phyloP scores from a whole-genome alignment of 2,888 invertebrate species.

The Coelopa pilipes region DNA sequence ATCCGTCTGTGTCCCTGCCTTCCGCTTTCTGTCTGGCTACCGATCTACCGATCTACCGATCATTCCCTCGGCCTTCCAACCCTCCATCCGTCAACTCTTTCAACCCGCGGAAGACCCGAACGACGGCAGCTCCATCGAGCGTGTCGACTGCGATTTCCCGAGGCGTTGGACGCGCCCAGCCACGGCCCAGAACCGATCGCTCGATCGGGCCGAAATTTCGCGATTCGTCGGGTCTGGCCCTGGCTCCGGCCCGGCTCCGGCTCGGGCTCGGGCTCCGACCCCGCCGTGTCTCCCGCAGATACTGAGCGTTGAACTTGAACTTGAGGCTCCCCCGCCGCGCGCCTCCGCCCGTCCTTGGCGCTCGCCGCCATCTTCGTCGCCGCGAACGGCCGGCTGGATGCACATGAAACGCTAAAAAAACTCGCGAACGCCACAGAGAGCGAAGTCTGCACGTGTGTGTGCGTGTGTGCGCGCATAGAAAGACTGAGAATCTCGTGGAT shows the following conservation, averaged over 20 bases:
- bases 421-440: neutral
- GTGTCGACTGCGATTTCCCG: too few species aligned
- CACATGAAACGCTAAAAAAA: constrained; percentile 24
- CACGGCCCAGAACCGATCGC: neutral
- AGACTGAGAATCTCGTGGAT: neutral
- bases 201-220: constrained; percentile 17
- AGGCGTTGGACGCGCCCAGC: too few species aligned
- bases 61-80: too few species aligned
- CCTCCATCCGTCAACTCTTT: too few species aligned
- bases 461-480: constrained; percentile 1
- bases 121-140: too few species aligned
- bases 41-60: too few species aligned
- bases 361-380: neutral
- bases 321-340: constrained; percentile 42
- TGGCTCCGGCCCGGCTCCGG: too few species aligned
- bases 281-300: neutral
- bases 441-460: neutral
- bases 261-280: too few species aligned
- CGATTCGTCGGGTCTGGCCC: neutral
- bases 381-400: too few species aligned
- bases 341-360: constrained; percentile 34
- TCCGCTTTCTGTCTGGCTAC: too few species aligned
- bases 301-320: constrained; percentile 50
- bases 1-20: too few species aligned
- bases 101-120: too few species aligned